Percentiles rank a stretch among this genome's conserved stretches.
Evolutionary conservation across 2,888 invertebrate species (phyloP).

Genomic region (Salticus scenicus): DNA sequence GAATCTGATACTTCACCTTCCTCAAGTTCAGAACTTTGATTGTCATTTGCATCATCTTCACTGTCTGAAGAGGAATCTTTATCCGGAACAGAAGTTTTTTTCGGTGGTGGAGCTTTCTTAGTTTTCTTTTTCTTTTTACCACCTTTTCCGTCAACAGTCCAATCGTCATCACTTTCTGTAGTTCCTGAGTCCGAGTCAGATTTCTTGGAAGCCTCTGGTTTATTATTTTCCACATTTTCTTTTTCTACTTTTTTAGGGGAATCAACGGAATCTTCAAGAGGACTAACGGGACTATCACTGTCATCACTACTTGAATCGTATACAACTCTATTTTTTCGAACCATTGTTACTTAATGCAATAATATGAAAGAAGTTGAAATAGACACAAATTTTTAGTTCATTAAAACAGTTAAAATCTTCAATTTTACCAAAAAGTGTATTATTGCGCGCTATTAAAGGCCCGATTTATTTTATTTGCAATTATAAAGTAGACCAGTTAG

Average conservation of each 20-base stretch:
- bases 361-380: no score
- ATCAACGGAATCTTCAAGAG: slow-evolving; percentile 36
- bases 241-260: slow-evolving; percentile 53
- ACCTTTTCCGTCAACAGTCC: slow-evolving; percentile 70
- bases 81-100: slow-evolving; percentile 35
- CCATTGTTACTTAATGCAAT: no score
- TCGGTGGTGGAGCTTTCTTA: slow-evolving; percentile 31
- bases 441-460: no score
- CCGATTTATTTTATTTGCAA: no score
- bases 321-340: slow-evolving; percentile 67
- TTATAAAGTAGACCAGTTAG: no score
- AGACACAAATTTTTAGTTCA: no score
- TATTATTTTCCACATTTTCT: slow-evolving; percentile 57
- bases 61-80: slow-evolving; percentile 10
- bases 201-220: slow-evolving; percentile 37
- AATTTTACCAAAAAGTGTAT: no score
- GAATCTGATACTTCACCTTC: slow-evolving; percentile 71
- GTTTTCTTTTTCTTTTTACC: slow-evolving; percentile 60
- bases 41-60: slow-evolving; percentile 57
- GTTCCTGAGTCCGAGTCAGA: slow-evolving; percentile 68
- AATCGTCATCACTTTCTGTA: slow-evolving; percentile 70
- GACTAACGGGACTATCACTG: slow-evolving; percentile 62
- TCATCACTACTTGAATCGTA: slow-evolving; percentile 69
- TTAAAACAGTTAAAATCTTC: no score
- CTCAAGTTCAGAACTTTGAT: slow-evolving; percentile 70